Conservation (phyloP, 2,797 vertebrate species). For the Euphonia xanthogaster region DNA sequence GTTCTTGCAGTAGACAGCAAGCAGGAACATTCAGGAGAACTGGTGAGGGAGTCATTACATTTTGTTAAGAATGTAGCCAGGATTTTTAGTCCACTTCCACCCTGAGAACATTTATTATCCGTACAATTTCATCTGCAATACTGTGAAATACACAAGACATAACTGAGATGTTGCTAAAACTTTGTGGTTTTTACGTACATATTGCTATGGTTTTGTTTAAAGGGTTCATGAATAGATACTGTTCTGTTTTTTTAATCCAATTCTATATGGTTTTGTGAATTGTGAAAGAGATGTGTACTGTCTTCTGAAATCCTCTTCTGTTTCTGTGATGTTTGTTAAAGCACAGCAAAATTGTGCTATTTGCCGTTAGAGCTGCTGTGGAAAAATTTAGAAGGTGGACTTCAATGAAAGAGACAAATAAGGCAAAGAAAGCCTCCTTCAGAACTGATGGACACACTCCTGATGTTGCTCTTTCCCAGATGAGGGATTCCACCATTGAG, state of each 20-base stretch:
- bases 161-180: neutral
- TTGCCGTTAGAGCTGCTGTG: neutral
- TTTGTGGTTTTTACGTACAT: neutral
- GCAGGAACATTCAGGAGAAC: neutral
- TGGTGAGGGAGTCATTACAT: neutral
- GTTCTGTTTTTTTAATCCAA: neutral
- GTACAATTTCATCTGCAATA: neutral
- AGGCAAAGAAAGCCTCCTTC: neutral
- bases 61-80: neutral
- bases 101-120: neutral
- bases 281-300: neutral
- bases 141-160: neutral
- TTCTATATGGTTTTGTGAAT: neutral
- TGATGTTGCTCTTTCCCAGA: neutral
- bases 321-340: neutral
- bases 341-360: neutral
- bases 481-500: fast-evolving
- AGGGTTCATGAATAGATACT: neutral
- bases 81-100: neutral
- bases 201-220: neutral
- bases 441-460: neutral
- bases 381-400: neutral
- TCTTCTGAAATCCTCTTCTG: neutral
- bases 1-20: neutral
- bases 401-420: neutral